Conservation (phyloP, 2,888 invertebrate species). For the Mayetiola destructor region DNA sequence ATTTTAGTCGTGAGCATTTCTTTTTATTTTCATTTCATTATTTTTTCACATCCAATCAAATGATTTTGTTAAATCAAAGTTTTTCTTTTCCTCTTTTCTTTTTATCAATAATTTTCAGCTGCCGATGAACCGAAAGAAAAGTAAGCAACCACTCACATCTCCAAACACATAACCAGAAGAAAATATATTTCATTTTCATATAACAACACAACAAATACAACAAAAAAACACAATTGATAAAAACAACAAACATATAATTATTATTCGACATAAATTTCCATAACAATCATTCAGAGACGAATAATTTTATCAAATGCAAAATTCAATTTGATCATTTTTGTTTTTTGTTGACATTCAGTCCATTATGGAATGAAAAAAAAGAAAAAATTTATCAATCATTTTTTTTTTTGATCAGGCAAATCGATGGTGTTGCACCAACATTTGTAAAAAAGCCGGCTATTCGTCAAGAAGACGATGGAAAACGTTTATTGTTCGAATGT, state of each 20-base stretch:
- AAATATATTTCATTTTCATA: neutral
- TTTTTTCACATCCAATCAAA: conserved; percentile 14
- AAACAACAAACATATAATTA: neutral
- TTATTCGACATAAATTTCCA: neutral
- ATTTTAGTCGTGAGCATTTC: conserved; percentile 84
- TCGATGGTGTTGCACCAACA: conserved; percentile 93
- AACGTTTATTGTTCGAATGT: conserved; percentile 85
- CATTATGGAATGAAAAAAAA: conserved; percentile 6
- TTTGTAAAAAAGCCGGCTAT: conserved; percentile 96
- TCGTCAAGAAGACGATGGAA: conserved; percentile 92
- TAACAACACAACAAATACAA: neutral
- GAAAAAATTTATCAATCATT: conserved; percentile 19
- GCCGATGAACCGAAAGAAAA: conserved; percentile 91
- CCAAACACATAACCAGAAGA: too few species aligned
- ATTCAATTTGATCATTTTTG: too few species aligned
- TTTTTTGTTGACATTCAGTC: neutral
- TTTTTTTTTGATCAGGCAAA: conserved; percentile 53
- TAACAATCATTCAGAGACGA: neutral
- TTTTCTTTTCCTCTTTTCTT: neutral
- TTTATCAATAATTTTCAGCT: conserved; percentile 49
- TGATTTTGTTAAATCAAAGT: neutral
- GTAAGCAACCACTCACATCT: conserved; percentile 51
- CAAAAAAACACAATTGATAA: neutral
- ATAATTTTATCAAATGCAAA: neutral
- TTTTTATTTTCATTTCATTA: conserved; percentile 14